Conservation (phyloP, 2,888 invertebrate genomes). For the Philereme transversata region DNA sequence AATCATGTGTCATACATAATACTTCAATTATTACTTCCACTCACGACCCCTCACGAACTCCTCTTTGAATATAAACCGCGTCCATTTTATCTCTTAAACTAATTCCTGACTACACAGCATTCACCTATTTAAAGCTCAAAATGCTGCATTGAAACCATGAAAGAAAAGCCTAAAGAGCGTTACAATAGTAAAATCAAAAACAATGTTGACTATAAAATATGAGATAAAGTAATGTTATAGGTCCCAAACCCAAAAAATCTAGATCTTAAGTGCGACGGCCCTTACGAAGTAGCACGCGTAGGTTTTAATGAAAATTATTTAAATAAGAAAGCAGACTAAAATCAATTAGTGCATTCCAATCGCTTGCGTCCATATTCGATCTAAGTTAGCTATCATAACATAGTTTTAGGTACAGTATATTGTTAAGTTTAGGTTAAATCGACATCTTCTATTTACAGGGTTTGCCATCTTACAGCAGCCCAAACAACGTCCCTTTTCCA, state of each 20-base stretch:
- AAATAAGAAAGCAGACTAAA: conserved; percentile 32
- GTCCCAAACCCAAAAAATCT: conserved; percentile 47
- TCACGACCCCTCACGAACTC: conserved; percentile 46
- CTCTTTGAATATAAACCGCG: conserved; percentile 49
- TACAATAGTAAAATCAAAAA: conserved; percentile 42
- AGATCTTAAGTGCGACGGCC: conserved; percentile 49
- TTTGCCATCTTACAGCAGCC: conserved; percentile 1
- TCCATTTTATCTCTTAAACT: conserved; percentile 33
- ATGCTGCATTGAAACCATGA: conserved; percentile 43
- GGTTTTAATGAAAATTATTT: conserved; percentile 45
- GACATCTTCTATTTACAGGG: not conserved
- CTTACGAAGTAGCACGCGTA: conserved; percentile 38
- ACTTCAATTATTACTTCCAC: too few relatives aligned
- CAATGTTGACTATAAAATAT: too few relatives aligned
- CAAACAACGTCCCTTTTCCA: conserved; percentile 7
- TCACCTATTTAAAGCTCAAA: conserved; percentile 26
- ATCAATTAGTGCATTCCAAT: conserved; percentile 40
- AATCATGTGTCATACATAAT: conserved; percentile 48
- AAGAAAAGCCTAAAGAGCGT: conserved; percentile 48
- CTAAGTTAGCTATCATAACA: too few relatives aligned
- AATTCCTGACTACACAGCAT: too few relatives aligned
- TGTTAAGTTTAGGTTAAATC: too few relatives aligned
- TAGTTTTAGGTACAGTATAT: too few relatives aligned
- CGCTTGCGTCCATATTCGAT: conserved; percentile 33
- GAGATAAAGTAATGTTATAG: conserved; percentile 27